Conservation (phyloP, 1,140 invertebrate species). For the Drosophila melanogaster region DNA sequence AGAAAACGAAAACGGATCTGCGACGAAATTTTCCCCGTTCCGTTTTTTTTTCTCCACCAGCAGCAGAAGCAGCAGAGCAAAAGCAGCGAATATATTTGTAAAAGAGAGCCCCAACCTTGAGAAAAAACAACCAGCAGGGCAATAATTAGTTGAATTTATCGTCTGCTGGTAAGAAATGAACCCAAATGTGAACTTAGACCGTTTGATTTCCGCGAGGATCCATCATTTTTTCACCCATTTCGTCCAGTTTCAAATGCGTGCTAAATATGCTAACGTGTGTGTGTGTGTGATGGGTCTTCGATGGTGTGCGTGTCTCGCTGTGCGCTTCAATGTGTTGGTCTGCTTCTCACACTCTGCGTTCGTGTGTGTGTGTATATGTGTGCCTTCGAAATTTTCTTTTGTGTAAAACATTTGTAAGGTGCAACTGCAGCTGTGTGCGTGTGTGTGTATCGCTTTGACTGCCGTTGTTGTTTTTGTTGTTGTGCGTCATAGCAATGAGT, state of each 20-base stretch:
- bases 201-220: slow-evolving; percentile 22
- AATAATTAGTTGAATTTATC: slow-evolving; percentile 61
- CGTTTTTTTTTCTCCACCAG: slow-evolving; percentile 66
- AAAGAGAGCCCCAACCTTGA: slow-evolving; percentile 73
- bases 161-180: slow-evolving; percentile 57
- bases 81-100: slow-evolving; percentile 55
- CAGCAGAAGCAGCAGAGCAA: slow-evolving; percentile 19
- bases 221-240: slow-evolving; percentile 22
- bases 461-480: slow-evolving; percentile 39
- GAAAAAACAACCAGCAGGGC: slow-evolving; percentile 75
- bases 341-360: background rate
- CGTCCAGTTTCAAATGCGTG: slow-evolving; percentile 56
- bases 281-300: slow-evolving; percentile 15
- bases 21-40: slow-evolving; percentile 60
- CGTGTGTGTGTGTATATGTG: slow-evolving; percentile 19
- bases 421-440: slow-evolving; percentile 66
- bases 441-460: slow-evolving; percentile 40
- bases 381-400: slow-evolving; percentile 67
- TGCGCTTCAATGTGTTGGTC: slow-evolving; percentile 22
- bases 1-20: slow-evolving; percentile 33
- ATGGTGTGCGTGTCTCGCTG: slow-evolving; percentile 36
- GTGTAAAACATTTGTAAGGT: slow-evolving; percentile 80
- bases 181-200: too few species aligned
- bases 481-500: slow-evolving; percentile 47
- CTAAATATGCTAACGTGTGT: slow-evolving; percentile 48